Percentiles rank a stretch among this genome's conserved stretches.
Conservation (phyloP, 2,113 vertebrate genomes). For the Platysteira castanea region DNA sequence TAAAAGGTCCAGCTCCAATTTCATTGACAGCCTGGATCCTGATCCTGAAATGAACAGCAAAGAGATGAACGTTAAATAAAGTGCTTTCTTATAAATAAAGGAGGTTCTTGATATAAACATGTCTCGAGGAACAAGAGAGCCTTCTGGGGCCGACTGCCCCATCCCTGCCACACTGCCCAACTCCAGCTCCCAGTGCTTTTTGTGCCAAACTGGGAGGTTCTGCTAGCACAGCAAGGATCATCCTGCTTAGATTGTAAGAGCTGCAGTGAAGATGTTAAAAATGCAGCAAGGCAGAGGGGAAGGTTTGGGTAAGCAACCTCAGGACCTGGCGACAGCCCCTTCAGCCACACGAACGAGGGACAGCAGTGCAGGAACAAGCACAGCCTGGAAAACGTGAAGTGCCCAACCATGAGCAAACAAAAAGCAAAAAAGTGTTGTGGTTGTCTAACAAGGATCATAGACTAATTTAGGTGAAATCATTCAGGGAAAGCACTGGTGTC, state of each 20-base stretch:
- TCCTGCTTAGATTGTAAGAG: not conserved
- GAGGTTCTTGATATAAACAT: not conserved
- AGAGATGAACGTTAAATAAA: not conserved
- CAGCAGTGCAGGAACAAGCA: not conserved
- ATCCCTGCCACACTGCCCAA: not conserved
- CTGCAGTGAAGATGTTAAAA: not conserved
- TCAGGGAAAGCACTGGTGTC: not conserved
- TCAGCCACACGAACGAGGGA: not conserved
- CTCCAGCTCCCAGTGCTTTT: not conserved
- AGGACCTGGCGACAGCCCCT: not conserved
- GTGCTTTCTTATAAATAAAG: not conserved
- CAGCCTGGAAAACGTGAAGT: not conserved
- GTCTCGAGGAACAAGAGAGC: not conserved
- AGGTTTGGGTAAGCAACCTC: not conserved
- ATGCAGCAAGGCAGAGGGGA: not conserved
- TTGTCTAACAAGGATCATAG: not conserved
- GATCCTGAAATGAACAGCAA: conserved; percentile 69
- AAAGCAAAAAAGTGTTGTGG: not conserved
- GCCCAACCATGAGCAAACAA: not conserved
- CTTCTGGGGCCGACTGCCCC: not conserved
- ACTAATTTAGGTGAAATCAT: not conserved
- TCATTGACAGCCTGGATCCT: conserved; percentile 92
- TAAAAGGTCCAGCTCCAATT: conserved; percentile 88
- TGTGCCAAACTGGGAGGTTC: not conserved
- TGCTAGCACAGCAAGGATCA: not conserved